Evolutionary conservation across 2,797 vertebrate species (phyloP).

Genomic region (Pipistrellus nathusii): DNA sequence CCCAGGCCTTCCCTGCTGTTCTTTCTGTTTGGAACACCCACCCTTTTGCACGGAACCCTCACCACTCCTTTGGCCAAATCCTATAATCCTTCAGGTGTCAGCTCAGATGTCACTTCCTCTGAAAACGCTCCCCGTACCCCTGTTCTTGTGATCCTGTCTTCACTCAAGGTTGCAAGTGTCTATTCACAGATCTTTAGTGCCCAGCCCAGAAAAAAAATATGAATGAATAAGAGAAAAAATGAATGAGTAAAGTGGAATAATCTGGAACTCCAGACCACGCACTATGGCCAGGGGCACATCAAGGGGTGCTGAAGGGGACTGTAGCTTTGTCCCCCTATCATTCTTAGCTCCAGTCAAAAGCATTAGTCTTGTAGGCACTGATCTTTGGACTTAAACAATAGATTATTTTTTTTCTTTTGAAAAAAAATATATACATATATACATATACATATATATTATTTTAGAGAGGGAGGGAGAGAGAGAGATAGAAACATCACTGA

Average conservation of each 20-base stretch:
- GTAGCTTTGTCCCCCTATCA: background rate
- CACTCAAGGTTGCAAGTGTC: background rate
- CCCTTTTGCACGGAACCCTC: background rate
- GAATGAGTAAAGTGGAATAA: background rate
- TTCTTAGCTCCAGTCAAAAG: background rate
- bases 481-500: too few species aligned
- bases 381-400: background rate
- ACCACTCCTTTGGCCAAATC: background rate
- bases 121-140: background rate
- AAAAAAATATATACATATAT: too few species aligned
- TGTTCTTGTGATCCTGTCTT: background rate
- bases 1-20: background rate
- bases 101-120: background rate
- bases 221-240: background rate
- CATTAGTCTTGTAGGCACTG: background rate
- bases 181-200: background rate
- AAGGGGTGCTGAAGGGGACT: background rate
- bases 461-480: too few species aligned
- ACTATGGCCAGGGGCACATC: background rate
- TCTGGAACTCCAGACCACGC: background rate
- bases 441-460: too few species aligned
- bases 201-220: background rate
- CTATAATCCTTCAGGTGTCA: background rate
- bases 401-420: background rate
- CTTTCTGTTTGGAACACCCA: background rate